Evolutionary conservation across 2,888 invertebrate species (phyloP), one percentile per base, ranked within the genome.

Genomic region (Scaptomyza cyrtandrae): DNA sequence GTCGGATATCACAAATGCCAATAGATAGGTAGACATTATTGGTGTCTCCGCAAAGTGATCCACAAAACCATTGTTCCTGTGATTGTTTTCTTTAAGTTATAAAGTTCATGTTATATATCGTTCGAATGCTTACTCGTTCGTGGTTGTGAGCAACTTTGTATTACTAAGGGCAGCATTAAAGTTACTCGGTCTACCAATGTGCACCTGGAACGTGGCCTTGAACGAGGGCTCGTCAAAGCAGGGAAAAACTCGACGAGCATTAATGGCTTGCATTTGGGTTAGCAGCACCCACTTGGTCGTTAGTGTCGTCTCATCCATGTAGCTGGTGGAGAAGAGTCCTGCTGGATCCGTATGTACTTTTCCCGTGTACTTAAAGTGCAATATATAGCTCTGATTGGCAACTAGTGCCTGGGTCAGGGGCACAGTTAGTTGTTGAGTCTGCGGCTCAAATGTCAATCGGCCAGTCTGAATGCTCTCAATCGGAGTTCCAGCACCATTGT

Each of bases 11-110:
- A 96, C 93, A 88, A 96, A 96, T 0, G 97, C 97, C n/a, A 97
- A 92, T 1, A 97, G 93, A 87, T 98, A 98, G 0, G 96, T 93
- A 2, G 96, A 95, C 96, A 97, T 97, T 6, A 92, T 89, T 0
- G 93, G 91, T 0, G 94, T 94, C n/a, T 56, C 71, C 7, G 76
- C 76, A 35, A 90, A 91, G 14, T 77, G 77, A 63, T 91, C 90
- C 50, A 82, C 50, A 24, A 62, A 80, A 0, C 86, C 87, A 58
- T 76, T 72, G 14, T 55, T 50, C 0, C 85, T 87, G 45, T 14
- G 72, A 72, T 35, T 16, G 4, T 43, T 9, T 49, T 27, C 14
- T 11, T 1, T 37, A 10, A 10, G 6, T 11, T 55, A 39, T 31
- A 2, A 11, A 4, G n/a, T 29, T 6, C 10, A n/a, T n/a, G 29